Evolutionary conservation across 1,140 invertebrate genomes (phyloP), one percentile per base, ranked within the genome.

Genomic region (Lerema accius): DNA sequence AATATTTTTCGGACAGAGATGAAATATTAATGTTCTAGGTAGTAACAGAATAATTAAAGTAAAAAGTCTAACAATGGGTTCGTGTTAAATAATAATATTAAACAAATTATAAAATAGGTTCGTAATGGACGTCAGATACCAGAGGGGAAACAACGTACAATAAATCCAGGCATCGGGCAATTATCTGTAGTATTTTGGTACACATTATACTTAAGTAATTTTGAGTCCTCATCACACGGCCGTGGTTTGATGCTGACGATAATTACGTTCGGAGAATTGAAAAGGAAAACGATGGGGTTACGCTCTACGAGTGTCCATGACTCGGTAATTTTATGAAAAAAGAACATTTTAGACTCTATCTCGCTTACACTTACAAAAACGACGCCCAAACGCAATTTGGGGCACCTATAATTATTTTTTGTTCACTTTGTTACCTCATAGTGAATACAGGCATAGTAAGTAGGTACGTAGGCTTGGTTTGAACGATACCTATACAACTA

Each of bases 191-290:
- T 74, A 73, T 78, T 80, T 72, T 71, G 60, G 59, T 62, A 40
- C 58, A 1, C 35, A 11, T 62, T 53, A 67, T 15, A 56, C n/a
- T n/a, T n/a, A n/a, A 59, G 43, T 73, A 68, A 71, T 71, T 73
- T 70, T 32, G 42, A 15, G 55, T 37, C 53, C 55, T 56, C 53
- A 58, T 58, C 55, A 35, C 0, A 43, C 26, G 13, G 48, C 48
- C 55, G 59, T 51, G 58, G 58, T 40, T 66, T 56, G 35, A 53
- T 65, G 50, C 64, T 51, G 53, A 73, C 63, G 45, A 70, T 81
- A 78, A 81, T 81, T 79, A 71, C 55, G 67, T 78, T 73, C 71
- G 69, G 61, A 71, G 73, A 76, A 73, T 58, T 50, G 72, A 71
- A 63, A 64, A 69, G 71, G 76, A 76, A 74, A 81, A 75, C 69